A percentile compares a stretch with the other conserved stretches of the same genome.
Evolutionary conservation across 2,888 invertebrate genomes (phyloP).

Genomic region (Chironomus tentans): DNA sequence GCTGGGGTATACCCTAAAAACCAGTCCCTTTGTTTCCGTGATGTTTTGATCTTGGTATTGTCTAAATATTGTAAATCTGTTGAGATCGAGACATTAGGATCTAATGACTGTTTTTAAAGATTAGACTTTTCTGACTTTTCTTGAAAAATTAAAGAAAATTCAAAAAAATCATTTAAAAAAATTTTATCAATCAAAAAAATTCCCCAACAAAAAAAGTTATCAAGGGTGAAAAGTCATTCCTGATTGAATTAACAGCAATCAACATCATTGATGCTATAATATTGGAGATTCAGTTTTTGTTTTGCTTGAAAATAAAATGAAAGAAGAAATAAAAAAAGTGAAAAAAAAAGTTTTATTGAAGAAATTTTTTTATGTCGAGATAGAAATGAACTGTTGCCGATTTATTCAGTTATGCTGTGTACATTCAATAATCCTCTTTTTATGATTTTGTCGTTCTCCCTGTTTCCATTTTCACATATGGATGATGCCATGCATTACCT

Average conservation of each 20-base stretch:
- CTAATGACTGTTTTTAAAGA: too few relatives aligned
- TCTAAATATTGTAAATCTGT: too few relatives aligned
- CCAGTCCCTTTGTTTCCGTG: too few relatives aligned
- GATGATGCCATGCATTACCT: not conserved
- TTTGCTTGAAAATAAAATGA: not conserved
- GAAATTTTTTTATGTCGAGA: too few relatives aligned
- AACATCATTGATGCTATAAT: not conserved
- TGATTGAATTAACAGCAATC: not conserved
- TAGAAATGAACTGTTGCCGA: too few relatives aligned
- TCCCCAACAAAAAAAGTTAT: not conserved
- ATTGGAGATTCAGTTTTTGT: not conserved
- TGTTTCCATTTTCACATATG: not conserved
- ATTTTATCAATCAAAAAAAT: not conserved
- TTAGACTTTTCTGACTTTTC: too few relatives aligned
- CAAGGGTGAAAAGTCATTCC: not conserved
- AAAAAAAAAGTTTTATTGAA: not conserved
- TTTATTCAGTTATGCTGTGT: too few relatives aligned
- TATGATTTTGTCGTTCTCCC: not conserved
- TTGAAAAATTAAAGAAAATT: not conserved
- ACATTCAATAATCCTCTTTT: too few relatives aligned
- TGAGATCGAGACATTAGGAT: too few relatives aligned
- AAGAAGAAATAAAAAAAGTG: not conserved
- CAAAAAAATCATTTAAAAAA: not conserved
- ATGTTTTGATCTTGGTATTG: too few relatives aligned
- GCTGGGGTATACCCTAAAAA: too few relatives aligned